Conservation (phyloP, 1,140 invertebrate species). For the Tenebrio molitor region DNA sequence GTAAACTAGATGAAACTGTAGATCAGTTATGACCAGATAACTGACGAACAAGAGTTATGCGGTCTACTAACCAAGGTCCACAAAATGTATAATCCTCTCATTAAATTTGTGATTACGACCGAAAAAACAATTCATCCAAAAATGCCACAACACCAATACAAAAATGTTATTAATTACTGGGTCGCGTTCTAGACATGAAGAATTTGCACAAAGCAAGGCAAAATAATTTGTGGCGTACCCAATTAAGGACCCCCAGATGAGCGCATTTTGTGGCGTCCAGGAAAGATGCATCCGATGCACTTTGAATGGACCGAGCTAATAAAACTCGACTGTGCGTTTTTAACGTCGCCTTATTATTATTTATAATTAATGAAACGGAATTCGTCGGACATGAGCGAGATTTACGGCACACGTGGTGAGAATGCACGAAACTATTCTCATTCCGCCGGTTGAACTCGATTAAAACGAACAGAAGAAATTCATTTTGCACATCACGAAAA, state of each 20-base stretch:
- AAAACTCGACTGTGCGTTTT: neutral
- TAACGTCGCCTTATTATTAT: neutral
- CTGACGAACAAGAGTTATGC: constrained; percentile 1
- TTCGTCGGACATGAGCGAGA: constrained; percentile 13
- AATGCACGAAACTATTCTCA: constrained; percentile 27
- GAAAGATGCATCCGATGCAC: neutral
- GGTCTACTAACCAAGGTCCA: constrained; percentile 6
- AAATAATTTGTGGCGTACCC: too few species aligned
- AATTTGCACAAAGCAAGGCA: too few species aligned
- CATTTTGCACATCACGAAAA: constrained; percentile 13
- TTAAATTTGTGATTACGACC: constrained; percentile 18
- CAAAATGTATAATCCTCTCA: constrained; percentile 9
- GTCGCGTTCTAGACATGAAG: too few species aligned
- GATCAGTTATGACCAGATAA: too few species aligned
- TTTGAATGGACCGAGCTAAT: neutral
- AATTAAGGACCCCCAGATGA: too few species aligned
- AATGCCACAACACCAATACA: neutral
- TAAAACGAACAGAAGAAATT: constrained; percentile 20
- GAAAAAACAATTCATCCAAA: constrained; percentile 7
- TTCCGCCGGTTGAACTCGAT: constrained; percentile 18
- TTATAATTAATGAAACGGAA: constrained; percentile 21
- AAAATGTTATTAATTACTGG: too few species aligned
- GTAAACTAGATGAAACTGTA: too few species aligned
- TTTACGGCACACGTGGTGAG: constrained; percentile 22
- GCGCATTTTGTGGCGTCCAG: neutral